A percentile compares a stretch with the other conserved stretches of the same genome.
Conservation (phyloP, 2,113 vertebrate species). For the Ophiodon elongatus region DNA sequence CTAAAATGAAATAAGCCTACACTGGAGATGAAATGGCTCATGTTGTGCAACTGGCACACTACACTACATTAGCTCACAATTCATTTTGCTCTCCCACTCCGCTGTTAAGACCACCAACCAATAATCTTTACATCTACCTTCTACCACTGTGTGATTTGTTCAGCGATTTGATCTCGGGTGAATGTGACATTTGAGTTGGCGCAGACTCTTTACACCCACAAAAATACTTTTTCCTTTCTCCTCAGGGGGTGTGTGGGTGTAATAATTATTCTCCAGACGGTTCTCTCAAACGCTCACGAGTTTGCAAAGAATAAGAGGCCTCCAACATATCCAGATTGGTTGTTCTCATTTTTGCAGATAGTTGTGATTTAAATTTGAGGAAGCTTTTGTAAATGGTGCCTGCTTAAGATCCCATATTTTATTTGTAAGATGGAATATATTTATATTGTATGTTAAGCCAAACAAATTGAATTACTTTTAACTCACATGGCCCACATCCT, state of each 20-base stretch:
- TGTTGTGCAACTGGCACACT: constrained; percentile 39
- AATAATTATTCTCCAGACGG: constrained; percentile 77
- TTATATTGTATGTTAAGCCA: constrained; percentile 16
- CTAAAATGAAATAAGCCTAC: constrained; percentile 41
- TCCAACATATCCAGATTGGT: constrained; percentile 54
- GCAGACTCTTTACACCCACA: constrained; percentile 58
- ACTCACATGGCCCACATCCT: constrained; percentile 64
- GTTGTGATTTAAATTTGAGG: constrained; percentile 28
- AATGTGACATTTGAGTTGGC: constrained; percentile 68
- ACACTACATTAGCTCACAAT: constrained; percentile 39
- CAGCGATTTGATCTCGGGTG: constrained; percentile 46
- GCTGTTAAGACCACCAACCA: constrained; percentile 32
- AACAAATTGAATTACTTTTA: constrained; percentile 47
- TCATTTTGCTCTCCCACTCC: constrained; percentile 39
- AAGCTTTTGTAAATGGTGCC: not conserved
- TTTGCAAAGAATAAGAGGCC: constrained; percentile 39
- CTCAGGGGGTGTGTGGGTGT: constrained; percentile 68
- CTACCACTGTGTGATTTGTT: constrained; percentile 41
- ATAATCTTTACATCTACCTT: constrained; percentile 48
- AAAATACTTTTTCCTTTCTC: constrained; percentile 59
- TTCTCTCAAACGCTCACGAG: constrained; percentile 52
- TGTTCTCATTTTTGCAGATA: constrained; percentile 45
- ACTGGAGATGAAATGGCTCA: constrained; percentile 27
- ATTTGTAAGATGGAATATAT: not conserved
- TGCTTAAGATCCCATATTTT: constrained; percentile 1